These are phyloP conservation scores for Falco columbarius DNA, from an alignment of 2,797 vertebrate species.

Conservation along the genomic window DNA sequence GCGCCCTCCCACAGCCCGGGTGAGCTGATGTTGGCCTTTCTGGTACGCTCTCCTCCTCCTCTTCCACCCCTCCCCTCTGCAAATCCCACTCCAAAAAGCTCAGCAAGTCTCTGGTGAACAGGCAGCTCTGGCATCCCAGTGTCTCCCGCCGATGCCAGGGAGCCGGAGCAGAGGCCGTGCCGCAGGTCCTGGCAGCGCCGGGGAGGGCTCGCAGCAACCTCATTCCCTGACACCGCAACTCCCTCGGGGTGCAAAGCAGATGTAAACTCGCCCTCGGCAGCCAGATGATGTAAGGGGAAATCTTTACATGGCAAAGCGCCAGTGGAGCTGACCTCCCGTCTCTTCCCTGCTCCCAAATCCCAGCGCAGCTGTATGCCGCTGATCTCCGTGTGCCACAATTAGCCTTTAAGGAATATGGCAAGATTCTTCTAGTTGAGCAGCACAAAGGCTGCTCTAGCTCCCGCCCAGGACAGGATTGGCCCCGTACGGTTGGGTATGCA, in stretches of 20 bases:
- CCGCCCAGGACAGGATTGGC: background rate
- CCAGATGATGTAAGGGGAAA: constrained; percentile 66
- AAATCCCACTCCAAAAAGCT: background rate
- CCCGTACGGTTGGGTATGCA: background rate
- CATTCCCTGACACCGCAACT: constrained; percentile 54
- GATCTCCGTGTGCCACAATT: constrained; percentile 64
- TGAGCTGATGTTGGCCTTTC: background rate
- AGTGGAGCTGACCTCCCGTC: constrained; percentile 44
- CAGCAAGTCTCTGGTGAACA: background rate
- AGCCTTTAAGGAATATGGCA: constrained; percentile 59
- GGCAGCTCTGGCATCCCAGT: background rate
- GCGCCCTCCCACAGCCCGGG: background rate
- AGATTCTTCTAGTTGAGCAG: background rate
- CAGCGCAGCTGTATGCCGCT: constrained; percentile 59
- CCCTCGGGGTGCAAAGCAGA: constrained; percentile 37
- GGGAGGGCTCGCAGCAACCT: constrained; percentile 24
- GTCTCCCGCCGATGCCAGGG: rapidly evolving
- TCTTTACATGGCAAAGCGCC: constrained; percentile 48
- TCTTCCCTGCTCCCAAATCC: constrained; percentile 64
- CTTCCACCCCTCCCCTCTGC: background rate
- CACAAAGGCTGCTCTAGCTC: background rate
- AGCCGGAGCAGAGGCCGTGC: background rate
- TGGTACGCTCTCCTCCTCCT: background rate
- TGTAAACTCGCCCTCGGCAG: constrained; percentile 54
- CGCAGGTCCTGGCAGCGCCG: background rate